Base-by-base conservation (phyloP, 37 sponge, comb jelly and placozoan species). In the Crambe crambe region DNA sequence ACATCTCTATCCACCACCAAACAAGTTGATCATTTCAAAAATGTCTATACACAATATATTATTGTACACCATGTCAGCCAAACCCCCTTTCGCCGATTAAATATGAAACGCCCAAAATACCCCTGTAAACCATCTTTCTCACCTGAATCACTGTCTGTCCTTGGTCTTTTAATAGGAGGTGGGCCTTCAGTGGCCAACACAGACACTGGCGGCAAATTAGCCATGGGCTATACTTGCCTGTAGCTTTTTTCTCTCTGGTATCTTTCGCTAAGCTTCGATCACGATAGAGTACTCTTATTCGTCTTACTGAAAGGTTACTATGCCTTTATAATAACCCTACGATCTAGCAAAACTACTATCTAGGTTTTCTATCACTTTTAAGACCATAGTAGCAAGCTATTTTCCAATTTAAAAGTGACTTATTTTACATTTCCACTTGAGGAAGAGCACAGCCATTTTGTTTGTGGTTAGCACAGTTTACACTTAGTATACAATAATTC, bases 381-480 rank as follows among this genome's bases (percentile, higher is more conserved):
- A 67, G 9, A 22, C 23, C 23, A 74, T 51, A 42, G 57, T 74
- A 74, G 74, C 37, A 3, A 36, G 26, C 56, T 60, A 56, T 40
- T 38, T 20, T 38, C 8, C 6, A 21, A 4, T 31, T 2, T 47
- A 47, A 47, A 47, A 47, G 51, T 12, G 51, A 6, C 51, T 47
- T 31, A 2, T 79, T 72, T 34, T 72, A 2, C 59, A 73, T 68
- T 73, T 85, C 74, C 74, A 80, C 35, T 61, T 78, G 38, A 51
- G 74, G 64, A 67, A 72, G 73, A 70, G 80, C 58, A n/a, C n/a
- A 80, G 86, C 86, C 86, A 86, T 86, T 86, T 86, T 86, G 66
- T 76, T 77, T 87, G 87, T 80, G 87, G 87, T 87, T 80, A 75
- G 79, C 70, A 37, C 30, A 69, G 37, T 47, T 77, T 58, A 35